A percentile compares a stretch with the other conserved stretches of the same genome.
Evolutionary conservation across 2,113 vertebrate genomes (phyloP).

Genomic region (Myrmecophaga tridactyla): DNA sequence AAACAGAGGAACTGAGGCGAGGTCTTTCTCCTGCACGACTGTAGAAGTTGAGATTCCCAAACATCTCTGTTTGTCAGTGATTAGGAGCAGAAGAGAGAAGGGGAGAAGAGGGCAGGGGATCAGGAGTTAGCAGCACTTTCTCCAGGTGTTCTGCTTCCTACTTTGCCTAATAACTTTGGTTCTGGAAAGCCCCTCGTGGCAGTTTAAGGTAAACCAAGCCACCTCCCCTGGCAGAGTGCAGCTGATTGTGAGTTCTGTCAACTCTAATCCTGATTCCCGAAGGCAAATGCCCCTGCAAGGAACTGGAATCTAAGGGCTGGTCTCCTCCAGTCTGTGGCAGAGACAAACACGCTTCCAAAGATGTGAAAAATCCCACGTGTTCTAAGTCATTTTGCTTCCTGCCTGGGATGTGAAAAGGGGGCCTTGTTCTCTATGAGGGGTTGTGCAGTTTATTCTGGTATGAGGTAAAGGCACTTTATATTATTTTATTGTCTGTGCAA

Average conservation of each 20-base stretch:
- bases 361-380: conserved; percentile 5
- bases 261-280: conserved; percentile 48
- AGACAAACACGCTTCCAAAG: conserved; percentile 26
- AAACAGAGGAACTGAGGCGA: not conserved
- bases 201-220: not conserved
- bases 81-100: not conserved
- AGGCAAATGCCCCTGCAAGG: not conserved
- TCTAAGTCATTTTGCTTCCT: conserved; percentile 34
- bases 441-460: not conserved
- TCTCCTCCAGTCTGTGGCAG: not conserved
- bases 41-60: not conserved
- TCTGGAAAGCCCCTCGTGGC: not conserved
- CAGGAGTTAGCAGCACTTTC: conserved; percentile 46
- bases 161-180: conserved; percentile 17
- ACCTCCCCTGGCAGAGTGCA: not conserved
- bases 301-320: not conserved
- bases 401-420: not conserved
- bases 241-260: not conserved
- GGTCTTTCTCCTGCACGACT: too few species aligned
- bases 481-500: conserved; percentile 62
- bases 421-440: conserved; percentile 32
- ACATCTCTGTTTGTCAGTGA: not conserved
- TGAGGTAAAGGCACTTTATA: conserved; percentile 46
- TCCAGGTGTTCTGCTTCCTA: not conserved
- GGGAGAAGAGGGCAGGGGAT: not conserved